Evolutionary conservation across 2,797 vertebrate genomes (phyloP).

Genomic region (Enteromius thamalakanensis): DNA sequence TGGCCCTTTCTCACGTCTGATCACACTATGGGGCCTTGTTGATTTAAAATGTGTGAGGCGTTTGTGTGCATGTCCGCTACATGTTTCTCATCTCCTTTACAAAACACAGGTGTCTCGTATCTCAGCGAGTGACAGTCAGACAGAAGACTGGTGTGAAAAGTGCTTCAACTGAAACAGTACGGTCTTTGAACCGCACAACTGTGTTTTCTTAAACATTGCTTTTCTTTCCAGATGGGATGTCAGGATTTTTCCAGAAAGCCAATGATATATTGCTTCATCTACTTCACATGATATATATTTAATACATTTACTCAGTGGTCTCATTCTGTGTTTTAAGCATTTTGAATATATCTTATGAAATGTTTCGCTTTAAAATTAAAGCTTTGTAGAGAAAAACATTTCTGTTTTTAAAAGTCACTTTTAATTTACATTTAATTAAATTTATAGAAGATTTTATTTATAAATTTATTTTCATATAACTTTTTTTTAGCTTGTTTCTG

Average conservation of each 20-base stretch:
- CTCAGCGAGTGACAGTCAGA: not conserved
- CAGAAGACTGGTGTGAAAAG: slow-evolving; percentile 14
- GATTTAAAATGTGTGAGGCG: slow-evolving; percentile 62
- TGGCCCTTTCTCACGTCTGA: slow-evolving; percentile 61
- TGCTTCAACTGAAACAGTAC: not conserved
- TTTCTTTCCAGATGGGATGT: slow-evolving; percentile 28
- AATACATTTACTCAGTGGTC: not conserved
- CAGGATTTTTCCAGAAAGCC: slow-evolving; percentile 20
- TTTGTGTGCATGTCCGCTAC: slow-evolving; percentile 56
- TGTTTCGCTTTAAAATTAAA: not conserved
- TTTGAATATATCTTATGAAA: not conserved
- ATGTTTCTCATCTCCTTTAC: slow-evolving; percentile 57
- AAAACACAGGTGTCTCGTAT: slow-evolving; percentile 61
- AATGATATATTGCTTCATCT: not conserved
- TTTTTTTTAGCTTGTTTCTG: not conserved
- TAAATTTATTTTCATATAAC: not conserved
- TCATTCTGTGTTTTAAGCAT: not conserved
- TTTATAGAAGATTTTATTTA: not conserved
- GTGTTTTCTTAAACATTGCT: slow-evolving; percentile 3
- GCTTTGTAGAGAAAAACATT: not conserved
- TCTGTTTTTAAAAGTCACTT: not conserved
- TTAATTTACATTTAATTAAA: not conserved
- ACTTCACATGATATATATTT: not conserved
- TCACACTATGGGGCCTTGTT: slow-evolving; percentile 62
- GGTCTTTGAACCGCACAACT: not conserved